A percentile compares a stretch with the other conserved stretches of the same genome.
phyloP scores from a whole-genome alignment of 2,797 vertebrate genomes.

The Microctenopoma stevenorrisi region DNA sequence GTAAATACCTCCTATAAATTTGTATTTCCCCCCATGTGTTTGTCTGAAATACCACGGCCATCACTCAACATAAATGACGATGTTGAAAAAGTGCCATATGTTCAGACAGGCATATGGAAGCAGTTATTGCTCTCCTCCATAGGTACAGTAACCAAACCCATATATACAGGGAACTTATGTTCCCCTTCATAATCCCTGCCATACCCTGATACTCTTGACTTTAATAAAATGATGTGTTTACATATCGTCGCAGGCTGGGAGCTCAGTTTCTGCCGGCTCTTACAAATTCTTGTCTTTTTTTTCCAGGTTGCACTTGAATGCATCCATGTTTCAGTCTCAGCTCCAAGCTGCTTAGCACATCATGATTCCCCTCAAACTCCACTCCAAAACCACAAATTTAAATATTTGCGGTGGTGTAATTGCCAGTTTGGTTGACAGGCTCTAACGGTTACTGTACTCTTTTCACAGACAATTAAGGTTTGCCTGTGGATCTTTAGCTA shows the following conservation, averaged over 20 bases:
- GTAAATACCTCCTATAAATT: constrained; percentile 72
- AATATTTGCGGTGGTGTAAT: constrained; percentile 80
- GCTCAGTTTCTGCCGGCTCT: constrained; percentile 51
- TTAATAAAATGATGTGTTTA: constrained; percentile 76
- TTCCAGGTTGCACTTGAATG: constrained; percentile 37
- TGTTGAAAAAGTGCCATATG: constrained; percentile 62
- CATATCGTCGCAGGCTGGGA: constrained; percentile 64
- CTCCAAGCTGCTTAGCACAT: constrained; percentile 65
- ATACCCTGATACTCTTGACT: constrained; percentile 59
- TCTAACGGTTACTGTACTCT: constrained; percentile 71
- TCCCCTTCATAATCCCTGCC: constrained; percentile 68
- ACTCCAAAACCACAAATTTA: constrained; percentile 77
- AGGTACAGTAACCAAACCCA: constrained; percentile 79
- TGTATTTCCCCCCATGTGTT: constrained; percentile 60
- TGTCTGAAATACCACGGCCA: constrained; percentile 64
- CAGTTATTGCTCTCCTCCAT: constrained; percentile 68
- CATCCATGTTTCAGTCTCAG: constrained; percentile 48
- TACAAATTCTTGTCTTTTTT: constrained; percentile 31
- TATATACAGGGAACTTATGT: constrained; percentile 69
- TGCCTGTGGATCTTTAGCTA: constrained; percentile 64
- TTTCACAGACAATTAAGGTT: constrained; percentile 79
- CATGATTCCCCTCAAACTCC: constrained; percentile 55
- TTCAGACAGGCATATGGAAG: constrained; percentile 74
- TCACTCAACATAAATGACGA: constrained; percentile 73
- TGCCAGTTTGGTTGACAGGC: constrained; percentile 72